Base-by-base conservation (phyloP, 2,888 invertebrate genomes). In the Apotomis betuletana region DNA sequence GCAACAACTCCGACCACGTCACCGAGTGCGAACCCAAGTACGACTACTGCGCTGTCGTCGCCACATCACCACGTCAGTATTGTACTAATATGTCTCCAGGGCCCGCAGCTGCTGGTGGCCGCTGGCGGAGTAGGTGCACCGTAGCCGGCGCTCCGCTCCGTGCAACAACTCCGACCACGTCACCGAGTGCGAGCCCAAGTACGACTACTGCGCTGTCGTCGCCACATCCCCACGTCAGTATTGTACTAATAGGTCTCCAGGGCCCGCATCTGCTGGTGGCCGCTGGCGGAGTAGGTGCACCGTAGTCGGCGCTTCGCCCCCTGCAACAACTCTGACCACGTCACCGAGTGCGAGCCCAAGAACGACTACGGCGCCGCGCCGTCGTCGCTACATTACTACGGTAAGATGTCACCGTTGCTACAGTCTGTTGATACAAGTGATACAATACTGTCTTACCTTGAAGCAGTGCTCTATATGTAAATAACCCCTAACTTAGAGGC, bases 41-140 rank as follows among this genome's bases (percentile, higher is more conserved):
- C 74, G 79, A 84, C 27, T 84, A 91, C 80, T 93, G 92, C 75
- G 92, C 93, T 12, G 78, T 87, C 12, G 87, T 92, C 3, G 92
- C 90, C 52, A 85, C 88, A 3, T 83, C 89, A 0, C 91, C 91
- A 46, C 92, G 92, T 92, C 72, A 85, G 88, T 69, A 54, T 68
- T 8, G 10, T 38, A 65, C 36, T n/a, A n/a, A n/a, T n/a, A 4
- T 1, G 12, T 6, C 38, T 41, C 3, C 46, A 41, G 5, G 41
- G 15, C 15, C 15, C 83, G 84, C 55, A 92, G 93, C 79, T 88
- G 88, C 83, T 92, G 92, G 93, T 93, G 93, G 0, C 92, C 93
- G 0, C 86, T 92, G 1, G 92, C 92, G 4, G 92, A 93, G 60
- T 91, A 91, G 65, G 90, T 92, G 6, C 91, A 92, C 75, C 86